These are phyloP conservation scores for Euproctis similis DNA, from an alignment of 2,888 invertebrate species.

Conservation along the genomic window DNA sequence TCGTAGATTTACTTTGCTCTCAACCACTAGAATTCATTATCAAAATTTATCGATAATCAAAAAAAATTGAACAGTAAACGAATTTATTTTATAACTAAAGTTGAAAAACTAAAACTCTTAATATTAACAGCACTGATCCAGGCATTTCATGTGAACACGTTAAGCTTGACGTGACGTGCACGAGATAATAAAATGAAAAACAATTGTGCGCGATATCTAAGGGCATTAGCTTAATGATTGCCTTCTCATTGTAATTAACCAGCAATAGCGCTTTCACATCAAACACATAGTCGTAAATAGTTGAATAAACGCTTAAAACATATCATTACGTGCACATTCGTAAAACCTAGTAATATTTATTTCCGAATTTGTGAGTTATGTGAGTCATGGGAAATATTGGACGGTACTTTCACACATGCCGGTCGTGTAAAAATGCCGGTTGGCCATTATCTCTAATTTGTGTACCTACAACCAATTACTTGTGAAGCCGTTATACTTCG, in stretches of 20 bases:
- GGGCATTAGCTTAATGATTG: slow-evolving; percentile 41
- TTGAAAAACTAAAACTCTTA: too few relatives aligned
- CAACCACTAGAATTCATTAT: too few relatives aligned
- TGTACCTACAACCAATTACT: slow-evolving; percentile 8
- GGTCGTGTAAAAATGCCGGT: slow-evolving; percentile 15
- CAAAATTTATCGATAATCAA: too few relatives aligned
- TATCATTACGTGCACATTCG: slow-evolving; percentile 34
- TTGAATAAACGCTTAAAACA: slow-evolving; percentile 26
- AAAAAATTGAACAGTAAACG: too few relatives aligned
- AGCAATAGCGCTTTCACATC: slow-evolving; percentile 27
- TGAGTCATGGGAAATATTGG: slow-evolving; percentile 28
- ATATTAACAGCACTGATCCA: slow-evolving; percentile 6
- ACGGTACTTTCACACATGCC: slow-evolving; percentile 19
- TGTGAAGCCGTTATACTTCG: slow-evolving; percentile 7
- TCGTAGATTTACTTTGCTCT: too few relatives aligned
- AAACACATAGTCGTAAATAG: slow-evolving; percentile 28
- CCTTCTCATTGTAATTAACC: slow-evolving; percentile 41
- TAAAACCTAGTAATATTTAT: slow-evolving; percentile 15
- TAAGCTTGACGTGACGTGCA: slow-evolving; percentile 17
- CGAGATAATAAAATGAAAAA: slow-evolving; percentile 37
- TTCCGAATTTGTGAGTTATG: slow-evolving; percentile 21
- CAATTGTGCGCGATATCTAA: slow-evolving; percentile 45
- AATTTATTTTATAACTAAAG: too few relatives aligned
- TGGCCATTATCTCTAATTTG: slow-evolving; percentile 11
- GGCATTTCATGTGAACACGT: slow-evolving; percentile 11